Evolutionary conservation across 2,888 invertebrate genomes (phyloP), one percentile per base, ranked within the genome.

Genomic region (Philonicus albiceps): DNA sequence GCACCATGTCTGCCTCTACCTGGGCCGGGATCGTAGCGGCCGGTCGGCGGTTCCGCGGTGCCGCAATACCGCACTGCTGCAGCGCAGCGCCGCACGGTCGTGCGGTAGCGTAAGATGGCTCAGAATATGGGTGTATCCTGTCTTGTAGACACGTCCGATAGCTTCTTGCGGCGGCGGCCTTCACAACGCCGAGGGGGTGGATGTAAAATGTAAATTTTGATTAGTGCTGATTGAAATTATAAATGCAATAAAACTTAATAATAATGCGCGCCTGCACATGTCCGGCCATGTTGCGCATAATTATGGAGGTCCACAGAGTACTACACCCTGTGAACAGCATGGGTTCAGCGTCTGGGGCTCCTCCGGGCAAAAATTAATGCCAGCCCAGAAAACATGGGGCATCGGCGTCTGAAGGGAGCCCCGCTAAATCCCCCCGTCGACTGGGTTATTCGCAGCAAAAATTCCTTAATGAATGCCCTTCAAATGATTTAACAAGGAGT

Each of bases 121-220:
- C 64, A 40, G 43, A 84, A 73, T 84, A 84, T 84, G 84, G 80
- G 86, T 86, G 80, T 80, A 81, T 80, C 64, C 73, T 55, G 80
- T 81, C 86, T 86, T 86, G 86, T 86, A 86, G 86, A 86, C 86
- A 86, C 43, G 80, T 86, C 86, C 43, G 86, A 80, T 80, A 72
- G 86, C 86, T 86, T 72, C 80, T 86, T 86, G 73, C 64, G 49
- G 64, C 43, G 73, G 64, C 72, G 73, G 86, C 78, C 78, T 72
- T 40, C 75, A 85, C 49, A 75, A 49, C 85, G 74, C 86, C 64
- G 55, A 84, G 86, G 84, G 74, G 86, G 86, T 84, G 86, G 76
- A 86, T 86, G 86, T 86, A 84, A 86, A 86, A 86, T 86, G 84
- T 86, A 86, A 86, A 86, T 86, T 86, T 86, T 86, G 86, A 86